Evolutionary conservation across 1,140 invertebrate species (phyloP).

Genomic region (Eufriesea mexicana): DNA sequence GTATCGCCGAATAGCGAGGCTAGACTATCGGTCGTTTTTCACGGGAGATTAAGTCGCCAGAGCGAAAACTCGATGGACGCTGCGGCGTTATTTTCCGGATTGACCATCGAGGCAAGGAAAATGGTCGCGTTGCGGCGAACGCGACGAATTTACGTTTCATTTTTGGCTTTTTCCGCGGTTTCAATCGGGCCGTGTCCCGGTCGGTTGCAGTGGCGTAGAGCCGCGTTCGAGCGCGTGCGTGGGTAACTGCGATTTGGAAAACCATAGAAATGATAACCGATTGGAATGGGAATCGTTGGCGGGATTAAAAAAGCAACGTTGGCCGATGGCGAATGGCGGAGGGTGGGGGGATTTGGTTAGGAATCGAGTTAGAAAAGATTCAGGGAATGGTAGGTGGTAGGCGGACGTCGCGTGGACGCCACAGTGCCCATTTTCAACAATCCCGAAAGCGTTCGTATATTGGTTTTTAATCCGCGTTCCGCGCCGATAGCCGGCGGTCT

Average conservation of each 20-base stretch:
- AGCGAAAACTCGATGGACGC: background rate
- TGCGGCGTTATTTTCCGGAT: background rate
- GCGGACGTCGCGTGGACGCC: background rate
- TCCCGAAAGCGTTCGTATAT: background rate
- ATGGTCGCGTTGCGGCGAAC: constrained; percentile 18
- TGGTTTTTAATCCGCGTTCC: constrained; percentile 26
- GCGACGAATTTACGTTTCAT: constrained; percentile 19
- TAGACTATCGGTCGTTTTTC: no score
- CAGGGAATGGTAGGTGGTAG: background rate
- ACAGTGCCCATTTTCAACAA: constrained; percentile 15
- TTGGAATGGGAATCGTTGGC: background rate
- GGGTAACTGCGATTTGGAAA: background rate
- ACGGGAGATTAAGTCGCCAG: background rate
- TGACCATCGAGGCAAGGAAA: constrained; percentile 9
- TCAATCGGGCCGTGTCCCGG: background rate
- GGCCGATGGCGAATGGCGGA: background rate
- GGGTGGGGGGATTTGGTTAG: background rate
- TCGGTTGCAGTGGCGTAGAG: background rate
- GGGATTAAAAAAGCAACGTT: background rate
- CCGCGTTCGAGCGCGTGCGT: background rate
- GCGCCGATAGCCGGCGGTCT: background rate
- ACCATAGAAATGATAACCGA: background rate
- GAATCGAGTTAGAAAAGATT: constrained; percentile 25
- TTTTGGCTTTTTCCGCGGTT: constrained; percentile 29
- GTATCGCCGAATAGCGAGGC: no score